Evolutionary conservation across 2,888 invertebrate genomes (phyloP), one percentile per base, ranked within the genome.

Genomic region (Gryllus longicercus): DNA sequence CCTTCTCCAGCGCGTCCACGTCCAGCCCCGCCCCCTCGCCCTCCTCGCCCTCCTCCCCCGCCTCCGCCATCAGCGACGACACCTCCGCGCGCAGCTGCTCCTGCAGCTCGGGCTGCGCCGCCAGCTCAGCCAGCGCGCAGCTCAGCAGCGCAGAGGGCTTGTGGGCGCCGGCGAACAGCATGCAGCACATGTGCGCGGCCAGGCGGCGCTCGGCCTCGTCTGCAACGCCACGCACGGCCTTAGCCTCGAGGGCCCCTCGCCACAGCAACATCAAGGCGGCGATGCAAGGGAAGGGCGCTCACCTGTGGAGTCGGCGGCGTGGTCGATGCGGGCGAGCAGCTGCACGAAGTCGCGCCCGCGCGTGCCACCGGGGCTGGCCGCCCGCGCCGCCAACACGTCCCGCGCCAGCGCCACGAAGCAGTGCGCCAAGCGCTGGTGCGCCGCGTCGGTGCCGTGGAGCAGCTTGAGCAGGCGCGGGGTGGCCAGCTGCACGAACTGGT

Each of bases 101-200:
- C 50, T 77, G 77, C 49, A 77, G 23, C 8, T 50, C 14, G 18
- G 77, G 77, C 38, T 38, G 14, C 49, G n/a, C 49, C 8, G 77
- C 77, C 38, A 77, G 49, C 77, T 77, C 77, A 11, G 18, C 10
- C 77, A 77, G 77, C 18, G 63, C 63, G 63, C 63, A 63, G 63
- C 63, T 16, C 12, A 18, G 16, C 63, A 63, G 18, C 3, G 63
- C 63, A 2, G 63, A 63, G 2, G 63, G 63, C 63, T 63, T 63
- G 18, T 63, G 63, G 16, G 63, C 63, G 18, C 63, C 63, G 63
- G n/a, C 63, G 63, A 3, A 63, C 63, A 63, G 63, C 18, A 63
- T 16, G 12, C 16, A 12, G 18, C 63, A 63, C 63, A 63, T 18
- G 63, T 63, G 63, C 16, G 18, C 63, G 12, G 16, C 63, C 18